phyloP scores from a whole-genome alignment of 2,113 vertebrate species.

The Campylorhamphus procurvoides region DNA sequence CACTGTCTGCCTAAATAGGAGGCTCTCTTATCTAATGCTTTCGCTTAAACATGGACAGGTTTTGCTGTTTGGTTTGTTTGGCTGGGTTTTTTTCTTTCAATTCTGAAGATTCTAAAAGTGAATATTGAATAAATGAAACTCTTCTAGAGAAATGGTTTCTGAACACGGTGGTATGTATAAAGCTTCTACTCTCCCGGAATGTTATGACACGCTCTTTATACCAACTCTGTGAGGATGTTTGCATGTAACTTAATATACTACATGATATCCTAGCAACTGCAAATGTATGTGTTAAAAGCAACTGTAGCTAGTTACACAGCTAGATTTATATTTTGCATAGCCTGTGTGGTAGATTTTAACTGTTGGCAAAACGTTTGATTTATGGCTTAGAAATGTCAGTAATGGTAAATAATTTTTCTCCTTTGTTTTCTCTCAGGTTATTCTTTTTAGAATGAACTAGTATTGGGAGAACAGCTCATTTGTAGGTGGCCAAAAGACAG shows the following conservation, averaged over 20 bases:
- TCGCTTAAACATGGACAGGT: not conserved
- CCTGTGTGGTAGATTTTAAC: not conserved
- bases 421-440: not conserved
- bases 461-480: not conserved
- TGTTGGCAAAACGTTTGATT: not conserved
- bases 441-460: constrained; percentile 1
- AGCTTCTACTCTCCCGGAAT: constrained; percentile 22
- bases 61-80: not conserved
- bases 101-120: not conserved
- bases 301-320: constrained; percentile 21
- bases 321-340: constrained; percentile 56
- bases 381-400: not conserved
- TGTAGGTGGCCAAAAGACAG: not conserved
- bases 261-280: constrained; percentile 57
- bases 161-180: not conserved
- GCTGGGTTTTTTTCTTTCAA: not conserved
- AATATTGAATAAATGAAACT: not conserved
- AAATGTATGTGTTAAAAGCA: constrained; percentile 57
- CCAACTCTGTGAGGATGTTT: constrained; percentile 51
- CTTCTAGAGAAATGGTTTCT: constrained; percentile 2
- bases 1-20: not conserved
- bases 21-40: not conserved
- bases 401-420: not conserved
- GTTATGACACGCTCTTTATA: not conserved
- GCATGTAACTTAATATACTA: constrained; percentile 50